Percentiles rank a stretch among this genome's conserved stretches.
These are phyloP conservation scores for Odocoileus hemionus DNA, from an alignment of 2,113 vertebrate species.

Conservation along the genomic window DNA sequence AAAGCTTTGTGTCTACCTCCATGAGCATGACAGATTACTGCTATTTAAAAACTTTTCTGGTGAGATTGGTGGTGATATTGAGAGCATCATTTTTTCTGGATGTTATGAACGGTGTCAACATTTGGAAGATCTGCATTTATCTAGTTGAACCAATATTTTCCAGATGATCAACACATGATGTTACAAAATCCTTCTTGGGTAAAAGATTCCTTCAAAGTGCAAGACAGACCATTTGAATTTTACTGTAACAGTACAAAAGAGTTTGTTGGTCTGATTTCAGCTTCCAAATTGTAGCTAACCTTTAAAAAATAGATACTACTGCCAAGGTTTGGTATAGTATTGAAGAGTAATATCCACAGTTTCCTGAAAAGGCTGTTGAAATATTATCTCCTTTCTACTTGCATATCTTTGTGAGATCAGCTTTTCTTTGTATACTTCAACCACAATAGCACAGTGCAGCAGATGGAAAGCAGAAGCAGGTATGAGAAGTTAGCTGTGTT, in stretches of 20 bases:
- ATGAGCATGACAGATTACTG: neutral
- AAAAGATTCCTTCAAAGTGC: neutral
- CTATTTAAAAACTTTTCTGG: neutral
- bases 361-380: conserved; percentile 5
- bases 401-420: neutral
- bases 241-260: neutral
- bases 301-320: neutral
- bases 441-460: neutral
- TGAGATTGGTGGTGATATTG: neutral
- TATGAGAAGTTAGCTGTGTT: neutral
- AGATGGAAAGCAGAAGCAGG: neutral
- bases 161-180: neutral
- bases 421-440: neutral
- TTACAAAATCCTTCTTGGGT: neutral
- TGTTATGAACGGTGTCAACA: neutral
- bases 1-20: neutral
- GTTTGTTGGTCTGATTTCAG: neutral
- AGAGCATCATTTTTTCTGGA: neutral
- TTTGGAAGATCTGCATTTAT: neutral
- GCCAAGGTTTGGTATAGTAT: neutral
- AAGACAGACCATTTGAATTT: neutral
- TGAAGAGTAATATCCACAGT: neutral
- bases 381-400: neutral
- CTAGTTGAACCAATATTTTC: neutral
- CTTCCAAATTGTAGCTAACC: neutral